Conservation (phyloP, 2,797 vertebrate species). For the Schizothorax lantsangensis region DNA sequence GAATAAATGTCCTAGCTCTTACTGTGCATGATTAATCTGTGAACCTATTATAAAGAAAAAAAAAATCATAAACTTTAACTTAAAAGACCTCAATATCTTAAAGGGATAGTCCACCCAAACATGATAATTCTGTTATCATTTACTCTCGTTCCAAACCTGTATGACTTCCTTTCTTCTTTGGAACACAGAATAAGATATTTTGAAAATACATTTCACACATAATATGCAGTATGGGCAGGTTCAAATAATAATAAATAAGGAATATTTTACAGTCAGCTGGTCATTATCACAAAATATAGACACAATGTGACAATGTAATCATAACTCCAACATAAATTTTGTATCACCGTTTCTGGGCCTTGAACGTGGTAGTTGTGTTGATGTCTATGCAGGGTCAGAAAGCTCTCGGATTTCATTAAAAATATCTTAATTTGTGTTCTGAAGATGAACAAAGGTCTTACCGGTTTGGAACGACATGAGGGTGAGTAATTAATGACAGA, state of each 20-base stretch:
- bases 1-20: background rate
- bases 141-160: too few relatives aligned
- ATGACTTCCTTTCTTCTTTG: too few relatives aligned
- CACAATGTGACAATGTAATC: background rate
- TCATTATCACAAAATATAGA: background rate
- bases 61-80: background rate
- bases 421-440: background rate
- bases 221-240: background rate
- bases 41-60: background rate
- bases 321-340: background rate
- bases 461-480: background rate
- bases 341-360: too few relatives aligned
- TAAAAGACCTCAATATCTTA: background rate
- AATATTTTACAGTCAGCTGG: background rate
- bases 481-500: background rate
- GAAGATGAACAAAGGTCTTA: background rate
- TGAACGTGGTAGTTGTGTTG: too few relatives aligned
- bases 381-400: background rate
- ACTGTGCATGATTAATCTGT: background rate
- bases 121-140: too few relatives aligned
- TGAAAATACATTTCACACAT: background rate
- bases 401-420: background rate
- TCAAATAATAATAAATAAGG: background rate
- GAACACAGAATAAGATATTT: too few relatives aligned
- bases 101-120: too few relatives aligned